These are phyloP conservation scores for Onychostoma macrolepis DNA, from an alignment of 2,113 vertebrate genomes.

Conservation along the genomic window DNA sequence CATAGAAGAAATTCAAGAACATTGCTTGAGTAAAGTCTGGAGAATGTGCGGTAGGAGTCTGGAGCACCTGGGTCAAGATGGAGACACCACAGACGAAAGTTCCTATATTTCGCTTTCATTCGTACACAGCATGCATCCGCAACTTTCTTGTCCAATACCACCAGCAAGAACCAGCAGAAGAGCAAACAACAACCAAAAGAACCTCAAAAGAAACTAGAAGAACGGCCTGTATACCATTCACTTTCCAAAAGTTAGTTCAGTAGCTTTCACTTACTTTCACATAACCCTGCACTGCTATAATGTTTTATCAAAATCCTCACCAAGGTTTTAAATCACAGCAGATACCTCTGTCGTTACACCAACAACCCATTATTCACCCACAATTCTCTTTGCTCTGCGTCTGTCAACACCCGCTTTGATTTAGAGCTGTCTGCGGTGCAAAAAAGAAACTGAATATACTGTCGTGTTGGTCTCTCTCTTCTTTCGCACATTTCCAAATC, in stretches of 20 bases:
- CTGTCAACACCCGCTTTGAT: slow-evolving; percentile 46
- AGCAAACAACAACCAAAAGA: background rate
- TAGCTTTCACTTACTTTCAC: background rate
- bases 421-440: background rate
- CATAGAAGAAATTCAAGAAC: slow-evolving; percentile 24
- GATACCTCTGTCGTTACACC: background rate
- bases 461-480: background rate
- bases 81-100: background rate
- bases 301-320: slow-evolving; percentile 1
- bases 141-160: background rate
- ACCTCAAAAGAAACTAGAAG: background rate
- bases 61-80: slow-evolving; percentile 8
- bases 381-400: background rate
- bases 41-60: slow-evolving; percentile 15
- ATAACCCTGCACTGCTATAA: background rate
- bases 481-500: slow-evolving; percentile 40
- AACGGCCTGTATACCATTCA: background rate
- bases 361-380: slow-evolving; percentile 12
- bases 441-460: background rate
- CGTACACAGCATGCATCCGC: background rate
- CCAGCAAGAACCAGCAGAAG: background rate
- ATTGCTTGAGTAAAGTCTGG: background rate
- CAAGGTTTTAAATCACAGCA: slow-evolving; percentile 22
- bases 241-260: background rate
- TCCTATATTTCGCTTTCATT: background rate